Evolutionary conservation across 2,888 invertebrate genomes (phyloP).

Genomic region (Drosophila koepferae): DNA sequence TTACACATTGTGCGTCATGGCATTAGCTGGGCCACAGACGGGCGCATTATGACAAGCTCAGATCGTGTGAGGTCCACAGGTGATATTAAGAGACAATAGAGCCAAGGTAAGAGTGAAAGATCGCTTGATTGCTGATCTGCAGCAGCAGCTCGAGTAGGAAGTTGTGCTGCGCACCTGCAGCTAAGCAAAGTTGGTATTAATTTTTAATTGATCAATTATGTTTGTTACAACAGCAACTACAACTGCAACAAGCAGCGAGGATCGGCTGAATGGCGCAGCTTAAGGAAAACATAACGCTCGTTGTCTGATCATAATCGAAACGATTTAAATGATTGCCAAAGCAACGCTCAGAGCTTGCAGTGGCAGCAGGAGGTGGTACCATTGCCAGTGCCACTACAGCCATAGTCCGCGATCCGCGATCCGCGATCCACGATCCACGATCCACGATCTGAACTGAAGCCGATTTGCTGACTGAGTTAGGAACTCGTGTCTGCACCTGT

Average conservation of each 20-base stretch:
- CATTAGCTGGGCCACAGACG: slow-evolving; percentile 47
- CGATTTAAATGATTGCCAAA: slow-evolving; percentile 76
- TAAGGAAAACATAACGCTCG: slow-evolving; percentile 66
- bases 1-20: slow-evolving; percentile 74
- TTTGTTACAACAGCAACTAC: slow-evolving; percentile 39
- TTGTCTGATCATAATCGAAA: slow-evolving; percentile 75
- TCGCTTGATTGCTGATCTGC: background rate
- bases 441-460: slow-evolving; percentile 19
- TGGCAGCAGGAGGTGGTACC: slow-evolving; percentile 17
- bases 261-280: slow-evolving; percentile 46
- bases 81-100: background rate
- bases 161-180: slow-evolving; percentile 56
- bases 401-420: slow-evolving; percentile 9
- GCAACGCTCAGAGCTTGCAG: slow-evolving; percentile 27
- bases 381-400: background rate
- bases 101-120: slow-evolving; percentile 40
- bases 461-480: too few species aligned
- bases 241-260: slow-evolving; percentile 20
- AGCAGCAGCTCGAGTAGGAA: slow-evolving; percentile 54
- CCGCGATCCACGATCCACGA: slow-evolving; percentile 38
- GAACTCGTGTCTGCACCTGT: slow-evolving; percentile 68
- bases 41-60: slow-evolving; percentile 59
- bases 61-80: slow-evolving; percentile 55
- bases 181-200: slow-evolving; percentile 71
- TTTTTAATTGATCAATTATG: slow-evolving; percentile 79